phyloP scores from a whole-genome alignment of 2,113 vertebrate species.

The Alectura lathami region DNA sequence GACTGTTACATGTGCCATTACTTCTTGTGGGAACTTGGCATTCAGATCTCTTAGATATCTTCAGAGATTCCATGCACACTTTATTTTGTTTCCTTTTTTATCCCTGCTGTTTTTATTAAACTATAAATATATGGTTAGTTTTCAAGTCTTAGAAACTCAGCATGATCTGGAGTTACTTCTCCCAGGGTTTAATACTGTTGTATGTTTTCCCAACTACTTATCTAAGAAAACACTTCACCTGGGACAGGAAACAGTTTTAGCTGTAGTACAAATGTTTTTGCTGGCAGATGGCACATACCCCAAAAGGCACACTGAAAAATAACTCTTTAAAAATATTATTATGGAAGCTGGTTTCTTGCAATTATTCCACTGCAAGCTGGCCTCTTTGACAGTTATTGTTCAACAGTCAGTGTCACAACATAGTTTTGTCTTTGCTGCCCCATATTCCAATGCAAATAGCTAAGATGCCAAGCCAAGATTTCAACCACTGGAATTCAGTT shows the following conservation, averaged over 20 bases:
- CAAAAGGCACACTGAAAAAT: conserved; percentile 26
- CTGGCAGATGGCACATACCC: conserved; percentile 31
- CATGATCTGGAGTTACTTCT: conserved; percentile 5
- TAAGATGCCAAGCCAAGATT: conserved; percentile 25
- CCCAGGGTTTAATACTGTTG: conserved; percentile 16
- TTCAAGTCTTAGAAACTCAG: conserved; percentile 14
- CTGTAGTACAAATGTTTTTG: conserved; percentile 45
- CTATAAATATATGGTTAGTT: not conserved
- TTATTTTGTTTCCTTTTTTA: not conserved
- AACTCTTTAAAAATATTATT: conserved; percentile 43
- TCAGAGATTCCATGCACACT: not conserved
- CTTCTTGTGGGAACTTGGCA: conserved; percentile 4
- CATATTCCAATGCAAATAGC: not conserved
- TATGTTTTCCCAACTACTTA: conserved; percentile 52
- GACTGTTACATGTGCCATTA: not conserved
- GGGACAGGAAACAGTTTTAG: conserved; percentile 34
- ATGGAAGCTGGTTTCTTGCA: conserved; percentile 15
- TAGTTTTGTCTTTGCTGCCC: not conserved
- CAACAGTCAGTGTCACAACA: not conserved
- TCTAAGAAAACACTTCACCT: conserved; percentile 52
- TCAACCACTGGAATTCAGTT: conserved; percentile 3
- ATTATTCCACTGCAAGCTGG: not conserved
- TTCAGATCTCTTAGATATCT: not conserved
- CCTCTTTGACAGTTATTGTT: not conserved
- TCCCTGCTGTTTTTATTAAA: conserved; percentile 12